Conservation (phyloP, 2,113 vertebrate species). For the Podiceps cristatus region DNA sequence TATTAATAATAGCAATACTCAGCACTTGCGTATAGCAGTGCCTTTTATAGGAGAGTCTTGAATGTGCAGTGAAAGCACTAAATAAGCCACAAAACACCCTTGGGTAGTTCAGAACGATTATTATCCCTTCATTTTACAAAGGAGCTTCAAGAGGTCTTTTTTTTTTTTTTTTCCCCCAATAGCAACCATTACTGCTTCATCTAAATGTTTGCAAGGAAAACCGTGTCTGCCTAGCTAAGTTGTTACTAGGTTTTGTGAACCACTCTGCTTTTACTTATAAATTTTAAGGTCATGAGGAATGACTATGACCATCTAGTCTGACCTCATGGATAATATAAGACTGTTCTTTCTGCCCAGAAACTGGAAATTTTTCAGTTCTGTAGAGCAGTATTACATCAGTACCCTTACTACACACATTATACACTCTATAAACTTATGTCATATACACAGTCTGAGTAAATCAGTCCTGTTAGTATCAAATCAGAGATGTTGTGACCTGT, state of each 20-base stretch:
- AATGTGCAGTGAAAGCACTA: neutral
- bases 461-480: neutral
- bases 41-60: slow-evolving; percentile 15
- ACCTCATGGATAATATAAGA: neutral
- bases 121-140: neutral
- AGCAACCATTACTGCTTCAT: neutral
- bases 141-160: neutral
- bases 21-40: neutral
- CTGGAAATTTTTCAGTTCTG: neutral
- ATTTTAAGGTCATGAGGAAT: neutral
- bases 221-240: neutral
- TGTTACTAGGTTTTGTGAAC: neutral
- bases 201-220: neutral
- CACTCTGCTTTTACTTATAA: neutral
- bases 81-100: neutral
- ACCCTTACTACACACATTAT: neutral
- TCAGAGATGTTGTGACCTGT: neutral
- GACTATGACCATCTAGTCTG: neutral
- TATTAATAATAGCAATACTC: slow-evolving; percentile 38
- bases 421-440: neutral
- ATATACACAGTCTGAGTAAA: neutral
- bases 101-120: neutral
- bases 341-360: neutral
- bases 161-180: neutral
- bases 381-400: neutral